Evolutionary conservation across 2,113 vertebrate species (phyloP).

Genomic region (Vulpes ferrilata): DNA sequence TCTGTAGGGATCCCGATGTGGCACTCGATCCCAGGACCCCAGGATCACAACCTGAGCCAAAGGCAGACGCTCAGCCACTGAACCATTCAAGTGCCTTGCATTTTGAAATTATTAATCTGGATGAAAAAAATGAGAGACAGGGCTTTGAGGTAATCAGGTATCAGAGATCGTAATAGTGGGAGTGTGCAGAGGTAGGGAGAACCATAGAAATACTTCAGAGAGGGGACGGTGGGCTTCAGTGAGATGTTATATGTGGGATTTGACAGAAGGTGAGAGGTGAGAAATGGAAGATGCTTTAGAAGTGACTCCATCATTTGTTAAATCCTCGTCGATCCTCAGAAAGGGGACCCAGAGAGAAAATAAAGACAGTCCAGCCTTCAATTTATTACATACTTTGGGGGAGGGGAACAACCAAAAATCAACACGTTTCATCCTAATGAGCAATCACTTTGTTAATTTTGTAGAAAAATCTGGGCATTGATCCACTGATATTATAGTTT

Average conservation of each 20-base stretch:
- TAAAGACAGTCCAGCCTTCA: neutral
- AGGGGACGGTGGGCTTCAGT: neutral
- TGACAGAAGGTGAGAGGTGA: neutral
- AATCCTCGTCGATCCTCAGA: neutral
- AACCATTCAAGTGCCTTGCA: too few species aligned
- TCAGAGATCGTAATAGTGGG: neutral
- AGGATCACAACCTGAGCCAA: too few species aligned
- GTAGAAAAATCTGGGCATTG: neutral
- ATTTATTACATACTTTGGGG: neutral
- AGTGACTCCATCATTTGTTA: neutral
- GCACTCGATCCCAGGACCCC: too few species aligned
- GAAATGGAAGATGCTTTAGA: neutral
- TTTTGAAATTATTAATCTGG: neutral
- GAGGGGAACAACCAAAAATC: neutral
- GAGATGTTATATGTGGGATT: neutral
- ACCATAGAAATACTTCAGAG: neutral
- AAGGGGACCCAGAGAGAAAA: neutral
- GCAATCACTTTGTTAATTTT: neutral
- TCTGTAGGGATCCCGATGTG: too few species aligned
- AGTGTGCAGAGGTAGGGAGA: too few species aligned
- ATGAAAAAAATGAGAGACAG: neutral
- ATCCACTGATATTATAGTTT: neutral
- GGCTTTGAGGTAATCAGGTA: neutral
- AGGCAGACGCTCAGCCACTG: too few species aligned
- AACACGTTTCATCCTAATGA: neutral